These are phyloP conservation scores for Steatocranus sp. DNA, from an alignment of 2,797 vertebrate species.

Conservation along the genomic window DNA sequence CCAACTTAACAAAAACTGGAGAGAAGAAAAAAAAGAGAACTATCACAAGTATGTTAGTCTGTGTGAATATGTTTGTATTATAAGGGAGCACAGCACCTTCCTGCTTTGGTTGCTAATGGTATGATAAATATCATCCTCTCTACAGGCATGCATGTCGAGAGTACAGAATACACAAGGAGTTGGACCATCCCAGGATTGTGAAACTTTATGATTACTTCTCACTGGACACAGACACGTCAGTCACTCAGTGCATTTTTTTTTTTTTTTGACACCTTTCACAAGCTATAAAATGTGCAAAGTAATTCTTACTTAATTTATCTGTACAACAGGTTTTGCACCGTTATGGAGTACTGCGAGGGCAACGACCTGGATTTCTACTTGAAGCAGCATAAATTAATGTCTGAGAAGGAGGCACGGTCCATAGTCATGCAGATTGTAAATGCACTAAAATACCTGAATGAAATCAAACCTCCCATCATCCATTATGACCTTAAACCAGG, in stretches of 20 bases:
- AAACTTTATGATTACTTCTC: constrained; percentile 99
- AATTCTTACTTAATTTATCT: not conserved
- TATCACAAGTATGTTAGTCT: constrained; percentile 90
- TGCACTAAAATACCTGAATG: constrained; percentile 98
- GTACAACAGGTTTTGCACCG: constrained; percentile 91
- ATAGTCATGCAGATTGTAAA: constrained; percentile 99
- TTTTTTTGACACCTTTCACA: not conserved
- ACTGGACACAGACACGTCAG: constrained; percentile 99
- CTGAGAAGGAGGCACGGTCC: constrained; percentile 97
- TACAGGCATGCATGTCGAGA: constrained; percentile 96
- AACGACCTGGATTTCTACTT: constrained; percentile 99
- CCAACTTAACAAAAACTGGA: constrained; percentile 99
- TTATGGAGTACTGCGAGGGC: constrained; percentile 99
- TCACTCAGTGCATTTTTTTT: constrained; percentile 27
- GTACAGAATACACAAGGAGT: constrained; percentile 99
- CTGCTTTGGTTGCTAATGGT: constrained; percentile 35
- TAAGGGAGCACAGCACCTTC: not conserved
- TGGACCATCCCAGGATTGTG: constrained; percentile 98
- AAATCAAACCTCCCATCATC: constrained; percentile 99
- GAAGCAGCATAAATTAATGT: constrained; percentile 99
- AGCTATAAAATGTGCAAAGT: not conserved
- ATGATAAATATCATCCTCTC: constrained; percentile 12
- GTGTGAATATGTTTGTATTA: not conserved
- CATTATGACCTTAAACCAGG: constrained; percentile 99
- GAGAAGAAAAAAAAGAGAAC: constrained; percentile 99